These are phyloP conservation scores for Megatriorchis doriae DNA, from an alignment of 2,113 vertebrate species.

Conservation along the genomic window DNA sequence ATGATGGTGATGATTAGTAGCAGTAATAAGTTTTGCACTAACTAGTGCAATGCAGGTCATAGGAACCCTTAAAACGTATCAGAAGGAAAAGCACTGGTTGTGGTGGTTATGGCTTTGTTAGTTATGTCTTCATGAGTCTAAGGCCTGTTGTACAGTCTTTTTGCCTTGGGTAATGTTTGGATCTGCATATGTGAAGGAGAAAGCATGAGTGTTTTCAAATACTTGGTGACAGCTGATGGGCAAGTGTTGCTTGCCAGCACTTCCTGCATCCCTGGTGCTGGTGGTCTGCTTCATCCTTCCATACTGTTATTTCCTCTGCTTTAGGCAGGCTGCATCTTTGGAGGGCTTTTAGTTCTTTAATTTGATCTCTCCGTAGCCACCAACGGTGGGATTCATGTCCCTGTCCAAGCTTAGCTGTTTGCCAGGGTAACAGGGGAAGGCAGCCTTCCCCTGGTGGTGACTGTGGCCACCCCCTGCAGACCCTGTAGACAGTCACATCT, in stretches of 20 bases:
- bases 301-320: background rate
- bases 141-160: background rate
- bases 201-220: background rate
- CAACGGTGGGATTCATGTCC: background rate
- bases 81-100: background rate
- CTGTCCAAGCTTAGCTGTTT: background rate
- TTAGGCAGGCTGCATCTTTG: background rate
- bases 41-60: background rate
- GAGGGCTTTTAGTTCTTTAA: background rate
- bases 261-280: background rate
- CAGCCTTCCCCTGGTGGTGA: background rate
- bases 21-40: background rate
- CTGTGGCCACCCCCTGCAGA: background rate
- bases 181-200: background rate
- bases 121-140: rapidly evolving
- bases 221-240: background rate
- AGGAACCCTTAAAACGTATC: rapidly evolving
- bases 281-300: background rate
- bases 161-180: background rate
- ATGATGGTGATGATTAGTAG: background rate
- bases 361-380: background rate
- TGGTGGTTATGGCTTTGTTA: background rate
- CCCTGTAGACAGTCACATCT: background rate
- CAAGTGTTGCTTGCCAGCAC: background rate
- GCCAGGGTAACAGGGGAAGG: background rate